Evolutionary conservation across 2,888 invertebrate species (phyloP).

Genomic region (Chloroclysta siterata): DNA sequence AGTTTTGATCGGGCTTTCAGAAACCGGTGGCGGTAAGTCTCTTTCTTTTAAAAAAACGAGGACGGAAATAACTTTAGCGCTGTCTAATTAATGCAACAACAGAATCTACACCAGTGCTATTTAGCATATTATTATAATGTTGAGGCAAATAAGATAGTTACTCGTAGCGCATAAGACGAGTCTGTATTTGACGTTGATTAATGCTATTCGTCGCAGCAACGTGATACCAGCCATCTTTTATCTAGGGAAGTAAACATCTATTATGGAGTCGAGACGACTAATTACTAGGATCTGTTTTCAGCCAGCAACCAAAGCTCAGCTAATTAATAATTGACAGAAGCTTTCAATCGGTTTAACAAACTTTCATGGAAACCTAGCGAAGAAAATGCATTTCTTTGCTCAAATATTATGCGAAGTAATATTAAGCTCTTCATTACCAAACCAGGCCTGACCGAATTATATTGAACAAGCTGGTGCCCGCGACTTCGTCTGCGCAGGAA

Average conservation of each 20-base stretch:
- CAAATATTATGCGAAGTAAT: neutral
- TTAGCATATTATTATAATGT: too few species aligned
- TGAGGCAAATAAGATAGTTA: too few species aligned
- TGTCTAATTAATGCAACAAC: too few species aligned
- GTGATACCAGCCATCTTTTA: conserved; percentile 13
- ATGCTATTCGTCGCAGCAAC: conserved; percentile 14
- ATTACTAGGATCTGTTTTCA: conserved; percentile 15
- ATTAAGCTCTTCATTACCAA: too few species aligned
- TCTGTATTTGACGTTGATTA: conserved; percentile 13
- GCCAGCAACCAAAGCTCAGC: neutral
- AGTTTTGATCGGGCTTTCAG: too few species aligned
- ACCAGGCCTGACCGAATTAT: too few species aligned
- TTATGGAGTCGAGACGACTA: conserved; percentile 19
- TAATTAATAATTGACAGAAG: conserved; percentile 10
- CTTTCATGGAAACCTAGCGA: neutral
- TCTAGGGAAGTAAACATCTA: conserved; percentile 11
- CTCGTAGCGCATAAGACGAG: neutral
- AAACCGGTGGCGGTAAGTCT: too few species aligned
- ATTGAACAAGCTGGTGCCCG: too few species aligned
- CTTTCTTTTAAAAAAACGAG: too few species aligned
- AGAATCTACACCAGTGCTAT: too few species aligned
- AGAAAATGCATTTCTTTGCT: neutral
- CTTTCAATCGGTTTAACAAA: conserved; percentile 5
- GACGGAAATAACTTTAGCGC: too few species aligned
- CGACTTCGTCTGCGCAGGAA: too few species aligned